Evolutionary conservation across 35 echinoderm and acorn worm species (phyloP).

Genomic region (Heliocidaris tuberculata): DNA sequence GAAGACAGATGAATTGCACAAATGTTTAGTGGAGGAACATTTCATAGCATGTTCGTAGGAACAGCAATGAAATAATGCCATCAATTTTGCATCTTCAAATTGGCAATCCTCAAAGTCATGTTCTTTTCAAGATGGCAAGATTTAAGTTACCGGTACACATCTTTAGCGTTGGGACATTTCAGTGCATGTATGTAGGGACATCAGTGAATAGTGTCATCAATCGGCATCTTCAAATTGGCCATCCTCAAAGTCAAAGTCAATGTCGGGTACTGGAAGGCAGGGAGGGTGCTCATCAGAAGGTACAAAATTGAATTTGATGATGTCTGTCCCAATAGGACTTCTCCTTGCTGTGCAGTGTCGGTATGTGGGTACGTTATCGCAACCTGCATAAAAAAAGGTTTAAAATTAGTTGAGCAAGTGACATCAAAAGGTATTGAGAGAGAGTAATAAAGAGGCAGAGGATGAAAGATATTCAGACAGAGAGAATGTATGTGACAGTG

Average conservation of each 20-base stretch:
- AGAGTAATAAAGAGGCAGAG: background rate
- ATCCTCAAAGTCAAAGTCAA: constrained; percentile 22
- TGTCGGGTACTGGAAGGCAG: background rate
- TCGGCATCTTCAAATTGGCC: constrained; percentile 37
- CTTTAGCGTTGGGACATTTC: background rate
- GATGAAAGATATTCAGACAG: background rate
- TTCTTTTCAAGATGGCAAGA: background rate
- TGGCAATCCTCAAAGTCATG: background rate
- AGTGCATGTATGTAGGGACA: background rate
- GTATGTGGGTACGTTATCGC: background rate
- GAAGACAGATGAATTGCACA: background rate
- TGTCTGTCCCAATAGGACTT: background rate
- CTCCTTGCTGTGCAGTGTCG: background rate
- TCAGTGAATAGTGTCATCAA: background rate
- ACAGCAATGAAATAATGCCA: too few species aligned
- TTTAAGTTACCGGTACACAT: background rate
- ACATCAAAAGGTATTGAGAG: background rate
- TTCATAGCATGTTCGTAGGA: too few species aligned
- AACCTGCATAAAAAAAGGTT: background rate
- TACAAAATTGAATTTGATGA: background rate
- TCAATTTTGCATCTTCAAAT: too few species aligned
- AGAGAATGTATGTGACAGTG: background rate
- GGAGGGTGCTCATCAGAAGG: background rate
- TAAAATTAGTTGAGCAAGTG: background rate
- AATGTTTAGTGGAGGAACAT: too few species aligned